Base-by-base conservation (phyloP, 2,113 vertebrate genomes). In the Corvus moneduloides region DNA sequence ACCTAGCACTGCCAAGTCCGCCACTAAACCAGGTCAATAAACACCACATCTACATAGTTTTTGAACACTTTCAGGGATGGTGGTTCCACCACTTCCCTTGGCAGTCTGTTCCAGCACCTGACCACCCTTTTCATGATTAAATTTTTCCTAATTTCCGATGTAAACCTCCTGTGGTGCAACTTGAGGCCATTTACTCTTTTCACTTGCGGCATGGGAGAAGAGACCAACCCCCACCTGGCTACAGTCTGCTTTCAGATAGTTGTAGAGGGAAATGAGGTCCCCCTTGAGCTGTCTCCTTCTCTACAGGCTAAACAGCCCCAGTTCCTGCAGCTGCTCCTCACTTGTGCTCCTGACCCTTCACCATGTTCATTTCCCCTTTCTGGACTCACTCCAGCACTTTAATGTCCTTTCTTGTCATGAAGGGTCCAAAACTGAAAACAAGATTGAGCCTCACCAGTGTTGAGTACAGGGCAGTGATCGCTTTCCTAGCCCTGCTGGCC, bases 381-480 rank as follows among this genome's bases (percentile, higher is more conserved):
- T 59, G 55, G 19, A 63, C 5, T 5, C 1, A 2, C 5, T 52
- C 11, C 20, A 77, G 35, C 6, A 52, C 6, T 30, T 48, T 33
- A 33, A 8, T 37, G 19, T 54, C 10, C 4, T 26, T 73, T 73
- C 30, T 30, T 54, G 6, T 21, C 44, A 9, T 27, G 30, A 48
- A 12, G 7, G 13, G 30, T 9, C 32, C 19, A 49, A 64, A 86
- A 32, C 32, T 28, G 10, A 67, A 64, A 10, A 32, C 8, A 63
- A 37, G 4, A 17, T 3, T 69, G 1, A 7, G 19, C 16, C 37
- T 52, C 28, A 44, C 1, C 28, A 51, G 23, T n/a, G 10, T 32
- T 6, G 9, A 44, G 16, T 28, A 46, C 11, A 41, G 6, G 3
- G 6, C 5, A 1, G n/a, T 0, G 1, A 55, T 41, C 20, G 3